Percentiles rank a stretch among this genome's conserved stretches.
Evolutionary conservation across 2,113 vertebrate genomes (phyloP).

Genomic region (Physeter macrocephalus): DNA sequence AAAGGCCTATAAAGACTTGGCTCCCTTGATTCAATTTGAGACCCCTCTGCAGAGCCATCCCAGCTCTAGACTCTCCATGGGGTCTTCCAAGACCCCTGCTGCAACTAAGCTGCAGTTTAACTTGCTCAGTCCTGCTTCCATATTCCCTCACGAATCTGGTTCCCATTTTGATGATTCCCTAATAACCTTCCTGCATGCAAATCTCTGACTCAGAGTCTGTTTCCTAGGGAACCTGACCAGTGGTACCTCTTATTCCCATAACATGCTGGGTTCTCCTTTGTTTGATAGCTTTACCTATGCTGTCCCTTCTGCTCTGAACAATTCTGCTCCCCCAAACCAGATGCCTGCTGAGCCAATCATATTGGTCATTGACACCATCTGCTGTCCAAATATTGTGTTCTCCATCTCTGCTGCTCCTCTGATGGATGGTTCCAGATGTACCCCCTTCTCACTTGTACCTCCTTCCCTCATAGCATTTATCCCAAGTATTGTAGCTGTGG

Average conservation of each 20-base stretch:
- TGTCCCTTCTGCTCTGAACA: neutral
- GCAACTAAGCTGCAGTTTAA: too few species aligned
- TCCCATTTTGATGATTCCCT: neutral
- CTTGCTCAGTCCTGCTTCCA: neutral
- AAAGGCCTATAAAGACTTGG: neutral
- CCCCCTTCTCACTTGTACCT: neutral
- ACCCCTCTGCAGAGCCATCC: neutral
- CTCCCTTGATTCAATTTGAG: neutral
- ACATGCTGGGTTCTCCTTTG: neutral
- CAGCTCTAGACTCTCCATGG: too few species aligned
- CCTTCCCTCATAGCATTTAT: neutral
- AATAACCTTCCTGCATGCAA: neutral
- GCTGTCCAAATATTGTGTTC: neutral
- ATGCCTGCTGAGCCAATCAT: neutral
- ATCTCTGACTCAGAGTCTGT: neutral
- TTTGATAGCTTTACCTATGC: neutral
- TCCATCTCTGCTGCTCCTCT: neutral
- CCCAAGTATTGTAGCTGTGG: neutral
- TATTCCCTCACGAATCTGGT: neutral
- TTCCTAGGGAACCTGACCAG: neutral
- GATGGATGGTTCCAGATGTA: neutral
- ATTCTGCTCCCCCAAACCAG: neutral
- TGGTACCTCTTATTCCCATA: neutral
- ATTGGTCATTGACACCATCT: neutral
- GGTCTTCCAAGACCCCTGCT: neutral